Conservation (phyloP, 2,797 vertebrate genomes). For the Enteromius mattozi region DNA sequence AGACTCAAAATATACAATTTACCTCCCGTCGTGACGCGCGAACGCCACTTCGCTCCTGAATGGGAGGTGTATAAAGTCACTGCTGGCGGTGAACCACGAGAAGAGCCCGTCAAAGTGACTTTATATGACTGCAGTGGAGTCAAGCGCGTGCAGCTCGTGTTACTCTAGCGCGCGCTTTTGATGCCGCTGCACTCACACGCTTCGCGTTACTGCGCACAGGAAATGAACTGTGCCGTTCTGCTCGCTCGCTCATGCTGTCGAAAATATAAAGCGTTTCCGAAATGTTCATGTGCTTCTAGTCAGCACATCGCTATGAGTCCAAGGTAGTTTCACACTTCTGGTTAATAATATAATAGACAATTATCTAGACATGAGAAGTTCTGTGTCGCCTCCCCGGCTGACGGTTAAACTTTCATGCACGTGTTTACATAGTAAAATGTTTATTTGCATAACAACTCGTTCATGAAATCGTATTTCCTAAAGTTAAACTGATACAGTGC, state of each 20-base stretch:
- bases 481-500: conserved; percentile 4
- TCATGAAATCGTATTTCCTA: conserved; percentile 5
- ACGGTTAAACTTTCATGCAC: background rate
- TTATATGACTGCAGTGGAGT: conserved; percentile 1
- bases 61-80: background rate
- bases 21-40: background rate
- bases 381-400: background rate
- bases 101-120: conserved; percentile 30
- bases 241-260: background rate
- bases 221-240: conserved; percentile 22
- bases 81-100: background rate
- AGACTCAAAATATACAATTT: conserved; percentile 2
- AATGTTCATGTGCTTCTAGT: background rate
- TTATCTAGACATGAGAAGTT: background rate
- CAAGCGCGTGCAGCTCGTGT: conserved; percentile 13
- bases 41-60: background rate
- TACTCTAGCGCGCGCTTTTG: conserved; percentile 26
- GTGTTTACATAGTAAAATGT: conserved; percentile 29
- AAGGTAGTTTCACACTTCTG: background rate
- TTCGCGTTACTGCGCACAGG: conserved; percentile 24
- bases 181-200: conserved; percentile 18
- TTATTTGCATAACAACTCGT: conserved; percentile 36
- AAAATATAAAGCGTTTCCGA: background rate
- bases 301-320: background rate
- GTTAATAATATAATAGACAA: background rate